A percentile compares a stretch with the other conserved stretches of the same genome.
phyloP scores from a whole-genome alignment of 2,113 vertebrate species.

The Chiloscyllium plagiosum region DNA sequence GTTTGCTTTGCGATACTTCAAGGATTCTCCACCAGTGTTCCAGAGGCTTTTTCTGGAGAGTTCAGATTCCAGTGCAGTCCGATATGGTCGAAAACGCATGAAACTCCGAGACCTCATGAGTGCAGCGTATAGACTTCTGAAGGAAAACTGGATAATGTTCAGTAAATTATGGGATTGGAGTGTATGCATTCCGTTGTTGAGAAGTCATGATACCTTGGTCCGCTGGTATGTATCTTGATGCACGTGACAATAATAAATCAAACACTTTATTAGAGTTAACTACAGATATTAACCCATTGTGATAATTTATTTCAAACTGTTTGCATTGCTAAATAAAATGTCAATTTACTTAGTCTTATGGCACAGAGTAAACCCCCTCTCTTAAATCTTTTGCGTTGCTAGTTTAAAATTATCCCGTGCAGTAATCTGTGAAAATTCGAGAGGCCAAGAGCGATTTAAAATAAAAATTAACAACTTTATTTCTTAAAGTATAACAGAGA shows the following conservation, averaged over 20 bases:
- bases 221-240: constrained; percentile 67
- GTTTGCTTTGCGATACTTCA: constrained; percentile 86
- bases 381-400: too few relatives aligned
- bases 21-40: constrained; percentile 78
- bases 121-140: constrained; percentile 81
- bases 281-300: not conserved
- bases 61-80: constrained; percentile 75
- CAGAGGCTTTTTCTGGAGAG: constrained; percentile 90
- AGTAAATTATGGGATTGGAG: constrained; percentile 93
- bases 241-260: too few relatives aligned
- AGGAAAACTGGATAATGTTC: constrained; percentile 73
- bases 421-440: too few relatives aligned
- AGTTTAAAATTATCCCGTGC: too few relatives aligned
- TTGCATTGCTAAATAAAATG: not conserved
- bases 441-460: too few relatives aligned
- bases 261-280: not conserved
- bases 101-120: constrained; percentile 95
- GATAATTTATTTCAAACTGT: not conserved
- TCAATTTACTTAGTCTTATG: not conserved
- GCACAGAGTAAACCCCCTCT: too few relatives aligned
- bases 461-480: too few relatives aligned
- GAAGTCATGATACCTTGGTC: constrained; percentile 86
- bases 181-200: constrained; percentile 85
- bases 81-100: constrained; percentile 85
- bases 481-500: too few relatives aligned